A percentile compares a stretch with the other conserved stretches of the same genome.
Conservation (phyloP, 2,113 vertebrate species). For the Riparia riparia region DNA sequence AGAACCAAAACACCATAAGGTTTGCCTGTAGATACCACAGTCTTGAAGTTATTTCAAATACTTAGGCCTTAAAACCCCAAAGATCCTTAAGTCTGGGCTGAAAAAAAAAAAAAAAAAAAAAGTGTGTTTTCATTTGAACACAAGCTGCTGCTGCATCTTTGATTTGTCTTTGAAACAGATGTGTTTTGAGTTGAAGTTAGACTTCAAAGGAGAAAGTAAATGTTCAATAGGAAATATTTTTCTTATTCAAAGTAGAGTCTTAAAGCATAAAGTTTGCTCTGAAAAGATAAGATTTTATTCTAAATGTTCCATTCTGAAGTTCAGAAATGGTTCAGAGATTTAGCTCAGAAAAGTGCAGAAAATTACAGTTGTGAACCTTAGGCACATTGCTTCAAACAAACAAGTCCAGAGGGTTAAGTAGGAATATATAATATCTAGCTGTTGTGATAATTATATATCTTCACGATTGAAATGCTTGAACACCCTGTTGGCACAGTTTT, state of each 20-base stretch:
- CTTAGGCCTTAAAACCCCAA: neutral
- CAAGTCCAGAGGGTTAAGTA: neutral
- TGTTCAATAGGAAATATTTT: constrained; percentile 64
- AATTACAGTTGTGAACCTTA: neutral
- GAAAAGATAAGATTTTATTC: neutral
- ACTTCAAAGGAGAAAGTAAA: constrained; percentile 68
- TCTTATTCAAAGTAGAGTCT: constrained; percentile 41
- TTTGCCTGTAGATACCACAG: constrained; percentile 9
- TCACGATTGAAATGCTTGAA: neutral
- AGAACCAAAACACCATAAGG: constrained; percentile 29
- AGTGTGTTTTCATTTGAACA: constrained; percentile 50
- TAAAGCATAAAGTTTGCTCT: constrained; percentile 33
- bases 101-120: neutral
- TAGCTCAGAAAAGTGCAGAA: neutral
- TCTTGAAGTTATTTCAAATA: constrained; percentile 54
- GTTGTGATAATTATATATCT: neutral
- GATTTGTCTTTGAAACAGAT: constrained; percentile 71
- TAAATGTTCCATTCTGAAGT: neutral
- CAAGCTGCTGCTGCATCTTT: constrained; percentile 63
- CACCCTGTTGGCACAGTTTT: neutral
- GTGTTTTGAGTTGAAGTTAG: constrained; percentile 59
- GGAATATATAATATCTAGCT: neutral
- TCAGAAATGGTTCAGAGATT: neutral
- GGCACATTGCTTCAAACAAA: neutral
- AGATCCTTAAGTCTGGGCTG: neutral